phyloP scores from a whole-genome alignment of 2,888 invertebrate genomes.

The Agrotis segetum region DNA sequence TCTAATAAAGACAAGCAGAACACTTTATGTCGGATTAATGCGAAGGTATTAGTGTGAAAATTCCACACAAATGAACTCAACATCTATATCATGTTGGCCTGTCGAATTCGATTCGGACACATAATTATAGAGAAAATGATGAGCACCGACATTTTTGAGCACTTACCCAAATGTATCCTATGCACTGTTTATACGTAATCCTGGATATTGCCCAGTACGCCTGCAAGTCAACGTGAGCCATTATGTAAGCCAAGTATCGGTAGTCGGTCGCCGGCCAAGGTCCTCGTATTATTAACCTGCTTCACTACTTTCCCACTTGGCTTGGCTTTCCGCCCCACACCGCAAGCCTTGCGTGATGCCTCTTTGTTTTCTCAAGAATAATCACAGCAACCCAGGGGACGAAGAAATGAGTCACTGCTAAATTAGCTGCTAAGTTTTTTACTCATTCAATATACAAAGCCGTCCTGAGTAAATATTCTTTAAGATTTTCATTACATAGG shows the following conservation, averaged over 20 bases:
- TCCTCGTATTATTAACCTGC: slow-evolving; percentile 72
- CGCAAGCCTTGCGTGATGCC: slow-evolving; percentile 68
- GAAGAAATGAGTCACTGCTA: slow-evolving; percentile 64
- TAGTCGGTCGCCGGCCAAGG: slow-evolving; percentile 63
- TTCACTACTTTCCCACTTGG: slow-evolving; percentile 73
- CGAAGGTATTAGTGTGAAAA: slow-evolving; percentile 12
- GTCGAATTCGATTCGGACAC: slow-evolving; percentile 5
- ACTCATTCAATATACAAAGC: slow-evolving; percentile 64
- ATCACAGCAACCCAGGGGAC: slow-evolving; percentile 67
- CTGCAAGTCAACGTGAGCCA: slow-evolving; percentile 40
- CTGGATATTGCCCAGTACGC: slow-evolving; percentile 42
- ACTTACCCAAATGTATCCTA: not conserved
- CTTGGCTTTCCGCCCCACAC: slow-evolving; percentile 53
- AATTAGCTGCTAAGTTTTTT: slow-evolving; percentile 72
- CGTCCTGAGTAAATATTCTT: slow-evolving; percentile 60
- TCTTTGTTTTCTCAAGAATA: slow-evolving; percentile 74
- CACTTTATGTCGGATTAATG: not conserved
- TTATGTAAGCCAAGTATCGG: slow-evolving; percentile 72
- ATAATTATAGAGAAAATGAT: slow-evolving; percentile 18
- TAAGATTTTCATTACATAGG: slow-evolving; percentile 60
- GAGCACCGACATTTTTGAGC: slow-evolving; percentile 15
- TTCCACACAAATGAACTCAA: slow-evolving; percentile 19
- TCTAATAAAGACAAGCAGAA: slow-evolving; percentile 35
- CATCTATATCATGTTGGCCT: not conserved
- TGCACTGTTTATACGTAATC: slow-evolving; percentile 16